Evolutionary conservation across 2,888 invertebrate genomes (phyloP).

Genomic region (Coleophora deauratella): DNA sequence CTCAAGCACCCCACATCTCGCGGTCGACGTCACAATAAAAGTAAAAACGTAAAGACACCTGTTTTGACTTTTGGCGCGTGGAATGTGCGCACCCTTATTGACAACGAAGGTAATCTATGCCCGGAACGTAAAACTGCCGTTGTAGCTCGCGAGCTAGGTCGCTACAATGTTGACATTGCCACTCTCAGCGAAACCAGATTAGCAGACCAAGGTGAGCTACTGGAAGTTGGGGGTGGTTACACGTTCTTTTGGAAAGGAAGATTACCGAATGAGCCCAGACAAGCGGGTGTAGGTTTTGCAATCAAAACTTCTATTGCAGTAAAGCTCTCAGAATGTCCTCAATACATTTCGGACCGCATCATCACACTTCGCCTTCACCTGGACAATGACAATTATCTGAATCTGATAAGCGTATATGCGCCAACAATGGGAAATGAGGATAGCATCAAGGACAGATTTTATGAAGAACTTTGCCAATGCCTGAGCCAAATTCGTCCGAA

Average conservation of each 20-base stretch:
- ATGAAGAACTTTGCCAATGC: not conserved
- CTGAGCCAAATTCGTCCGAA: not conserved
- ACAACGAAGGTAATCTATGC: slow-evolving; percentile 12
- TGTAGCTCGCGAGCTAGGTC: slow-evolving; percentile 18
- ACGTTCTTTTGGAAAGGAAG: slow-evolving; percentile 19
- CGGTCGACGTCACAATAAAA: too few species aligned
- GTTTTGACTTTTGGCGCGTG: slow-evolving; percentile 6
- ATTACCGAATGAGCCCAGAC: slow-evolving; percentile 6
- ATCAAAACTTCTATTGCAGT: slow-evolving; percentile 7
- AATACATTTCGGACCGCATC: slow-evolving; percentile 12
- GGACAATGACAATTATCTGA: not conserved
- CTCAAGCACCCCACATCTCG: too few species aligned
- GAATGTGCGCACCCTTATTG: slow-evolving; percentile 20
- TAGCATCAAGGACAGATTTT: slow-evolving; percentile 2
- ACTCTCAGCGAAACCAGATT: slow-evolving; percentile 22
- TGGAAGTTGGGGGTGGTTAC: slow-evolving; percentile 13
- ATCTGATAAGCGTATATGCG: slow-evolving; percentile 1
- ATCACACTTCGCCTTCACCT: too few species aligned
- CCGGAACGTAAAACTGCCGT: slow-evolving; percentile 20
- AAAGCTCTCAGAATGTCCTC: slow-evolving; percentile 8
- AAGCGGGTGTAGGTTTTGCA: slow-evolving; percentile 17
- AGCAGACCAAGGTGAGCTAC: slow-evolving; percentile 18
- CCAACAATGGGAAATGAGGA: not conserved
- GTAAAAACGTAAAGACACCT: not conserved
- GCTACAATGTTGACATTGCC: slow-evolving; percentile 19